Percentiles rank a stretch among this genome's conserved stretches.
These are phyloP conservation scores for Hipparchia sbordonii DNA, from an alignment of 2,888 invertebrate genomes.

Conservation along the genomic window DNA sequence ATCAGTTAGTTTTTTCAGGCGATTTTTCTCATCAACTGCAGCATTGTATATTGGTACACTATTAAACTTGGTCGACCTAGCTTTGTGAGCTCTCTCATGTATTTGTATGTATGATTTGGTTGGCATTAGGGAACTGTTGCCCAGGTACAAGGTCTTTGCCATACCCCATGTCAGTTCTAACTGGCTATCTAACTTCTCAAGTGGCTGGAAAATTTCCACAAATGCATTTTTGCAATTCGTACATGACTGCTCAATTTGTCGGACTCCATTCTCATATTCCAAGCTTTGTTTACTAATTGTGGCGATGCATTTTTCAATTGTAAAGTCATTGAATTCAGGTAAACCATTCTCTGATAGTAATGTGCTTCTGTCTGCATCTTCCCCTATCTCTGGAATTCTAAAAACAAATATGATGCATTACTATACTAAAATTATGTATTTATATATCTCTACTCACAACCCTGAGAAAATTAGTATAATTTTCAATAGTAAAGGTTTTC, in stretches of 20 bases:
- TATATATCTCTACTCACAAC: too few species aligned
- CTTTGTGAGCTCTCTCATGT: slow-evolving; percentile 89
- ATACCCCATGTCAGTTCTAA: slow-evolving; percentile 94
- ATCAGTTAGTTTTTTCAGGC: slow-evolving; percentile 73
- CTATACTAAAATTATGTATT: not conserved
- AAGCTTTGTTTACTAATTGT: slow-evolving; percentile 92
- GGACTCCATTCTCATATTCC: slow-evolving; percentile 90
- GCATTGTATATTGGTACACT: slow-evolving; percentile 87
- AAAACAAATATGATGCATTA: slow-evolving; percentile 37
- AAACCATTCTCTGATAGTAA: slow-evolving; percentile 88
- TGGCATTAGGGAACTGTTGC: slow-evolving; percentile 91
- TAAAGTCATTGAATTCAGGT: slow-evolving; percentile 91
- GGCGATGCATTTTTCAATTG: slow-evolving; percentile 92
- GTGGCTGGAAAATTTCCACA: slow-evolving; percentile 86
- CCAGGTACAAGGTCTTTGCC: slow-evolving; percentile 91
- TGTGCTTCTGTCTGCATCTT: slow-evolving; percentile 90
- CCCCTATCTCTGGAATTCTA: slow-evolving; percentile 92
- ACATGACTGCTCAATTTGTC: slow-evolving; percentile 84
- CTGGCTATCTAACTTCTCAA: slow-evolving; percentile 88
- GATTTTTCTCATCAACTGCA: slow-evolving; percentile 82
- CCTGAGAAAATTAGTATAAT: too few species aligned
- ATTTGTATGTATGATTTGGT: slow-evolving; percentile 90
- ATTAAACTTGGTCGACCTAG: slow-evolving; percentile 88
- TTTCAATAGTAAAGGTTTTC: too few species aligned
- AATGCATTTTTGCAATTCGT: slow-evolving; percentile 83